Base-by-base conservation (phyloP, 2,888 invertebrate species). In the Andrena trimmerana region DNA sequence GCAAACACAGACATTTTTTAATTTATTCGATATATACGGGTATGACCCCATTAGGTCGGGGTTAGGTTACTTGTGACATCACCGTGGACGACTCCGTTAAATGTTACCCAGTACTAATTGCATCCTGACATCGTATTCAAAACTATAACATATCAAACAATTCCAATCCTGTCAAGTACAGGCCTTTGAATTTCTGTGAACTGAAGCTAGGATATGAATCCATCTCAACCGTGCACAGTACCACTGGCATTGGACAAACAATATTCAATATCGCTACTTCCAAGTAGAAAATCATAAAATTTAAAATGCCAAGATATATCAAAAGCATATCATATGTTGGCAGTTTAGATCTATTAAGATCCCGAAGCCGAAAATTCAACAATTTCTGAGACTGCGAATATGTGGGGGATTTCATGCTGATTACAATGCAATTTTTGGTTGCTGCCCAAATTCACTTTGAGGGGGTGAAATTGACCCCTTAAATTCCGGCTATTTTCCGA, bases 51-150 rank as follows among this genome's bases (percentile, higher is more conserved):
- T 42, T 13, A 42, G 13, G 3, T 42, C 3, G 13, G 42, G 13
- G 42, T 10, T 16, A 4, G 16, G 16, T 42, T 16, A 16, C 29
- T 66, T 66, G 29, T 66, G 29, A 29, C 60, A 48, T 59, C 16
- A 48, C 42, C 20, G n/a, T 24, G n/a, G 10, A 3, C 16, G 20
- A 42, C 13, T 50, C 48, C 27, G 48, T 29, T 6, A 50, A 50
- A n/a, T 20, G 29, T 29, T 42, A 42, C 16, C 66, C 29, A 48
- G 24, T 29, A 70, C 59, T 70, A 70, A 70, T 70, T 70, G 60
- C 29, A 70, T 70, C 48, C 20, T 42, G 48, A 48, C 42, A 50
- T 70, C 70, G 42, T 59, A 59, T 70, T 48, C 60, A 20, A 42
- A 59, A 31, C 29, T 66, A 29, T 29, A 29, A 66, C 50, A 8